Evolutionary conservation across 1,140 invertebrate species (phyloP).

Genomic region (Sycobia sp.): DNA sequence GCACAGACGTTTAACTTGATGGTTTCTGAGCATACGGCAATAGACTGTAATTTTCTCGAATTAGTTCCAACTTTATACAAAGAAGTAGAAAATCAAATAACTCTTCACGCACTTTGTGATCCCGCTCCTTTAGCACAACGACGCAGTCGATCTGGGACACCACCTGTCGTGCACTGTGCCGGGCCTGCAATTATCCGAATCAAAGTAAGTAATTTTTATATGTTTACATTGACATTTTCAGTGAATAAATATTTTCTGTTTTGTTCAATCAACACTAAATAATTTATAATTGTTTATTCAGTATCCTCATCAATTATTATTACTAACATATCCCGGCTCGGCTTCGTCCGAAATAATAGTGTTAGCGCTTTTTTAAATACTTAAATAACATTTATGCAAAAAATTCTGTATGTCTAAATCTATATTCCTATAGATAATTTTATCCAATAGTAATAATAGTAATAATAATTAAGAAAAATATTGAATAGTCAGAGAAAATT

Average conservation of each 20-base stretch:
- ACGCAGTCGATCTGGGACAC: slow-evolving; percentile 58
- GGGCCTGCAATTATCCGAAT: slow-evolving; percentile 68
- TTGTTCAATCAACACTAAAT: no score
- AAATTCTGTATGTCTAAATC: no score
- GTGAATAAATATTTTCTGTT: neutral
- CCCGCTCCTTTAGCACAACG: slow-evolving; percentile 51
- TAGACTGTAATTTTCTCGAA: slow-evolving; percentile 73
- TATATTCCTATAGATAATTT: no score
- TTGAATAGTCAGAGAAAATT: no score
- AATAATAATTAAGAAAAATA: no score
- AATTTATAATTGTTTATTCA: no score
- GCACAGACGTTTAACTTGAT: slow-evolving; percentile 65
- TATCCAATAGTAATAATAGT: no score
- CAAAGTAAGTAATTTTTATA: slow-evolving; percentile 52
- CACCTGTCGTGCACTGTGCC: slow-evolving; percentile 67
- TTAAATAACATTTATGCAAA: no score
- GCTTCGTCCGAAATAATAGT: no score
- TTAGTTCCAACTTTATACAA: slow-evolving; percentile 70
- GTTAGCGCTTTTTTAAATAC: no score
- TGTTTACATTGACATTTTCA: slow-evolving; percentile 1
- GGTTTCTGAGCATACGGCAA: slow-evolving; percentile 68
- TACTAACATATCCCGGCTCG: no score
- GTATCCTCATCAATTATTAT: no score
- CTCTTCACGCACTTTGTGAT: slow-evolving; percentile 63
- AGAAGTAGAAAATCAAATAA: slow-evolving; percentile 65